Evolutionary conservation across 2,113 vertebrate species (phyloP).

Genomic region (Climacteris rufus): DNA sequence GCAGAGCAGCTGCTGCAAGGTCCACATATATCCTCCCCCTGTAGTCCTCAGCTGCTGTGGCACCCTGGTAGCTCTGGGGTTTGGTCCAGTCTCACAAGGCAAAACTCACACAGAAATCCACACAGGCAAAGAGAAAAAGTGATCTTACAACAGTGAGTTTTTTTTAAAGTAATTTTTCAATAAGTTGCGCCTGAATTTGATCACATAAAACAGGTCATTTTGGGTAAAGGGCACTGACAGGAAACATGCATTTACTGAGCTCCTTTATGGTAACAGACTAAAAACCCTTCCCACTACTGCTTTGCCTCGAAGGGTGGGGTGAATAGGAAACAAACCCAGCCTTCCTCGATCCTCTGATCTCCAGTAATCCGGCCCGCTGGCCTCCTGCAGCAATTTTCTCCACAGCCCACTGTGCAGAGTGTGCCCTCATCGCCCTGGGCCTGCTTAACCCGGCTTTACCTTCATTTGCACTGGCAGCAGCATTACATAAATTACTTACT

Average conservation of each 20-base stretch:
- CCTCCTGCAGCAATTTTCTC: background rate
- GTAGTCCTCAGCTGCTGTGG: background rate
- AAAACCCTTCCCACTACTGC: background rate
- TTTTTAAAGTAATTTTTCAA: background rate
- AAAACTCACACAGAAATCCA: background rate
- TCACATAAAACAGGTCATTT: background rate
- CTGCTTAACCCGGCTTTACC: background rate
- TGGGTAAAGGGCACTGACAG: background rate
- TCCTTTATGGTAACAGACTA: background rate
- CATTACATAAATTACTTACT: constrained; percentile 30
- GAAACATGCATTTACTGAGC: background rate
- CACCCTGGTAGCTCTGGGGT: accelerated
- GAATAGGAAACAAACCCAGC: background rate
- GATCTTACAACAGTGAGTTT: background rate
- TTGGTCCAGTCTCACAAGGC: background rate
- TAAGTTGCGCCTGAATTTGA: background rate
- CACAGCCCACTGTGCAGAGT: background rate
- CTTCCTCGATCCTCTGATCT: background rate
- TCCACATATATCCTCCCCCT: accelerated
- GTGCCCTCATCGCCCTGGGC: background rate
- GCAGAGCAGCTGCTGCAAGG: background rate
- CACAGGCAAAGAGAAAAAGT: background rate
- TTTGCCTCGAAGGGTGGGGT: background rate
- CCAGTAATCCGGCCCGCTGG: background rate
- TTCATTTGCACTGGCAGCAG: background rate